Evolutionary conservation across 2,113 vertebrate species (phyloP), one percentile per base, ranked within the genome.

Genomic region (Casuarius casuarius): DNA sequence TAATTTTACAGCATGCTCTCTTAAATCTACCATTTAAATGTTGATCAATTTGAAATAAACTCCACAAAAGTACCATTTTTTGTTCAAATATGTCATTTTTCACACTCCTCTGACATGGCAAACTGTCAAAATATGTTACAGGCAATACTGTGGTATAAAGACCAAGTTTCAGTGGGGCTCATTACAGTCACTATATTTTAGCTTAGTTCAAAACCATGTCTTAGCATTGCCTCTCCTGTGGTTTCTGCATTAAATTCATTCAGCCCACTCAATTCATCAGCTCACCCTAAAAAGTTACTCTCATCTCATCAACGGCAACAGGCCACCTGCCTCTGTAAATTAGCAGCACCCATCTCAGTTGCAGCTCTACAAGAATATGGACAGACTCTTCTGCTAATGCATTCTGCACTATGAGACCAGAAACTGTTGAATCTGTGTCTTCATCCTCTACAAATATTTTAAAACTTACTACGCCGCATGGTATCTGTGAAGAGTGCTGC

Each of bases 261-360:
- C 86, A 89, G 44, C 26, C 7, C 62, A 79, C 35, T 52, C 29
- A 65, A 61, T 75, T 76, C 65, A 94, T 23, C 8, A 58, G 48
- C 49, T 87, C 80, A 58, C 87, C 84, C 58, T 82, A 67, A 68
- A 52, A 89, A 82, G 70, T 84, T 82, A 23, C 35, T 49, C 84
- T 73, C 12, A 26, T 13, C 17, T 54, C 33, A 21, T 1, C 62
- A 74, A 87, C 9, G 42, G 68, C 56, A 92, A 84, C 59, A 89
- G 75, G 38, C 83, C 85, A 95, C 82, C 75, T 92, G 75, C 78
- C 79, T 78, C 72, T 74, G 72, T 31, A 77, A 66, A 80, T 88
- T 77, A 93, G 51, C 46, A 83, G 49, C 5, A 18, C 68, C 54
- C 40, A 42, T 38, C 38, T 76, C 19, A 0, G 38, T 65, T 87